Percentiles rank a stretch among this genome's conserved stretches.
These are phyloP conservation scores for Neoitamus cyanurus DNA, from an alignment of 2,888 invertebrate genomes.

Conservation along the genomic window DNA sequence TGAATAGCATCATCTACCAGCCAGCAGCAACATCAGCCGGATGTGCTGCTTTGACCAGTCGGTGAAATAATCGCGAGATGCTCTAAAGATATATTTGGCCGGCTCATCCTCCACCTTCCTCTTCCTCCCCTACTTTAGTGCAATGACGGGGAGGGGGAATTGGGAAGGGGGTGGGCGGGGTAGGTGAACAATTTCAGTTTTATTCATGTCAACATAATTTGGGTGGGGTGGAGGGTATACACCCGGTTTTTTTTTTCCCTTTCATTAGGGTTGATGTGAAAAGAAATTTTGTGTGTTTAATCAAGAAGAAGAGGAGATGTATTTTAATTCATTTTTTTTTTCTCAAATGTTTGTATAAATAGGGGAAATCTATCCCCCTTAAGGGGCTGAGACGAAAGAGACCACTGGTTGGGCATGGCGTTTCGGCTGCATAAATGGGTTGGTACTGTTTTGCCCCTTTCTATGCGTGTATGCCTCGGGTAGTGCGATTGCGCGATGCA, in stretches of 20 bases:
- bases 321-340: neutral
- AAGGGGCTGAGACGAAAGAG: constrained; percentile 11
- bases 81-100: neutral
- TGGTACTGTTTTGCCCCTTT: neutral
- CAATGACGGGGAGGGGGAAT: too few relatives aligned
- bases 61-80: neutral
- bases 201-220: neutral
- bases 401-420: neutral
- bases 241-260: neutral
- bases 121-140: neutral
- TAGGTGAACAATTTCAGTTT: neutral
- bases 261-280: neutral
- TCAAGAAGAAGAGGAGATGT: constrained; percentile 13
- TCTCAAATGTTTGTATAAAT: neutral
- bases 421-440: neutral
- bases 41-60: neutral
- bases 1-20: too few relatives aligned
- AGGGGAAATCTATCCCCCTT: constrained; percentile 12
- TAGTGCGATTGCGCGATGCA: neutral
- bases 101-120: neutral
- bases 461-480: neutral
- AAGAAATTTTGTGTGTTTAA: constrained; percentile 9
- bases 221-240: neutral
- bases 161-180: neutral
- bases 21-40: neutral